Base-by-base conservation (phyloP, 2,888 invertebrate genomes). In the Dolichomitus sp. region DNA sequence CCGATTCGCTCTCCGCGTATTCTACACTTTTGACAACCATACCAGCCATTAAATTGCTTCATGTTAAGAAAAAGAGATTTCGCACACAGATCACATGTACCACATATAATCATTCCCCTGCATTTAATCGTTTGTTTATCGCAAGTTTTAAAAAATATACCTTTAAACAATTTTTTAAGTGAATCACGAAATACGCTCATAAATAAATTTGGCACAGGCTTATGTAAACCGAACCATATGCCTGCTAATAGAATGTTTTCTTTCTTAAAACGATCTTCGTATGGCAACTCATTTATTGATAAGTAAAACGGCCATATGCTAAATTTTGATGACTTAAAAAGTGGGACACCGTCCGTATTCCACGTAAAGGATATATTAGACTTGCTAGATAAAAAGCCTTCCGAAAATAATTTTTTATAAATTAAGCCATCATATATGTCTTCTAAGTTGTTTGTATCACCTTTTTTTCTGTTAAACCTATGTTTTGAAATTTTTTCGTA, bases 291-390 rank as follows among this genome's bases (percentile, higher is more conserved):
- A 42, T 65, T 65, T 30, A 65, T 65, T n/a, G 37, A 14, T 19
- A 65, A 30, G 65, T 65, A 65, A 65, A 65, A 65, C 19, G 65
- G 65, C 14, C 40, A 65, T 14, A 65, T 40, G 37, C 37, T 33
- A n/a, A 65, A 65, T 65, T 65, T 65, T 12, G 65, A 65, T 65
- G 65, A 65, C n/a, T 65, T 65, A 65, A 42, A 65, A 2, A 65
- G n/a, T 42, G 37, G n/a, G 6, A 65, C 42, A 11, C 65, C 37
- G n/a, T 65, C 65, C 14, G 65, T 65, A 65, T 65, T 65, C 65
- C 65, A 65, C 27, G 19, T 37, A 33, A 23, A 23, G 23, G 23
- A 23, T 23, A 23, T 23, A 23, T 1, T 23, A 23, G 23, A 23
- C 23, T 23, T 2, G 23, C 23, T 23, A 23, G 23, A 23, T 23